Evolutionary conservation across 2,797 vertebrate species (phyloP), one percentile per base, ranked within the genome.

Genomic region (Spinibarbus caldwelli): DNA sequence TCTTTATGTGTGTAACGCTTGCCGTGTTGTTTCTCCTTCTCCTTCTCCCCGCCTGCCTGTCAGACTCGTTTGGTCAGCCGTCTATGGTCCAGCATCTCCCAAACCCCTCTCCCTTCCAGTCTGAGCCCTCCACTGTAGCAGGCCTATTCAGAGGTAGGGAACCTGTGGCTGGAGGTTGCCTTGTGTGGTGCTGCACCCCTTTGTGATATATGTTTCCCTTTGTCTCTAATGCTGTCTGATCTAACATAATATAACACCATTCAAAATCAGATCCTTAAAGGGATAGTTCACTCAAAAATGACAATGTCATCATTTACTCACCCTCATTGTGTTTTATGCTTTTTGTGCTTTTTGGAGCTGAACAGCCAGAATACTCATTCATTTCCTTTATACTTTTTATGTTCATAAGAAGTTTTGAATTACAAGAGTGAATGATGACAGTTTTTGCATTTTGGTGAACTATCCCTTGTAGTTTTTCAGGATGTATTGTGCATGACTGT

Each of bases 141-240:
- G 96, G 96, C 95, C 96, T 98, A 94, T 97, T 97, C 94, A 96
- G 95, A 98, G 96, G 96, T 97, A 97, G 95, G 95, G 96, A 92
- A 94, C 90, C 41, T 85, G 62, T 88, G 72, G 70, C 72, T 76
- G 73, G 75, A 71, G 81, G 71, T 76, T 86, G 78, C 34, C 85
- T 85, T 34, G 31, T 73, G 1, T 41, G n/a, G 41, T 36, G 79
- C 54, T 45, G 14, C 23, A 23, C 68, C 80, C 31, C 26, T 36
- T 72, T 70, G 68, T 72, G 31, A 75, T 54, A 52, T 12, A 41
- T 66, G 80, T 85, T 26, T 54, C 15, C 36, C 59, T 43, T 66
- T 3, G 31, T 68, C 45, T 68, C 5, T 64, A 29, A 77, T 17
- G 23, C 19, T 68, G 47, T 78, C 11, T 43, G 43, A 36, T 64